Base-by-base conservation (phyloP, 53 echinoderm and acorn worm genomes). In the Temnopleurus reevesii region DNA sequence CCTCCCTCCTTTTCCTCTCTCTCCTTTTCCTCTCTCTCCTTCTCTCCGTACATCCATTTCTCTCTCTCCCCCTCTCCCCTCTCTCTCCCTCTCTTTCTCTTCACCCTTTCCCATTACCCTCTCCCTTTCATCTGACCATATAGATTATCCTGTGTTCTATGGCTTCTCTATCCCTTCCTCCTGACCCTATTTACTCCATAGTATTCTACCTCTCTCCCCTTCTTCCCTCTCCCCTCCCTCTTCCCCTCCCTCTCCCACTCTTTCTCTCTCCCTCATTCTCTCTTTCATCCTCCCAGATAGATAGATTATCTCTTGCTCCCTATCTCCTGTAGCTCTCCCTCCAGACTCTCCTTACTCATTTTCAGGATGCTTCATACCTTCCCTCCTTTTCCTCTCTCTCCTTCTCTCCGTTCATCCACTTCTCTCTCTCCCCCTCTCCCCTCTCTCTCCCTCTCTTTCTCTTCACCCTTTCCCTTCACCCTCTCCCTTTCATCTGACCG, bases 281-380 rank as follows among this genome's bases (percentile, higher is more conserved):
- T 79, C 79, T 79, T 27, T 47, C 28, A 13, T 47, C 49, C 23
- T 5, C 79, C n/a, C 2, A 13, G 47, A 21, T 79, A 79, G 79
- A 79, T 46, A 79, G 79, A 49, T 79, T 46, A 47, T 79, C 79
- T 79, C 79, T 49, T 79, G 1, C 25, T 79, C 13, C 15, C 8
- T 7, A 49, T 49, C 3, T 49, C 79, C 49, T 55, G 55, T 7
- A 83, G 55, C 17, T 33, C 57, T 83, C 83, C 83, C 54, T 55
- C 83, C 57, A 83, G 54, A 35, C 83, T 55, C 83, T 55, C 34
- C 36, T 56, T 35, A 21, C 35, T 83, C 83, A 83, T 83, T 35
- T 83, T 56, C 13, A 33, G 34, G 18, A 53, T 53, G 10, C 83
- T 83, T 47, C 83, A 83, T 47, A 35, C 47, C 79, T 21, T 79